Conservation (phyloP, 2,888 invertebrate species). For the Mythimna impura region DNA sequence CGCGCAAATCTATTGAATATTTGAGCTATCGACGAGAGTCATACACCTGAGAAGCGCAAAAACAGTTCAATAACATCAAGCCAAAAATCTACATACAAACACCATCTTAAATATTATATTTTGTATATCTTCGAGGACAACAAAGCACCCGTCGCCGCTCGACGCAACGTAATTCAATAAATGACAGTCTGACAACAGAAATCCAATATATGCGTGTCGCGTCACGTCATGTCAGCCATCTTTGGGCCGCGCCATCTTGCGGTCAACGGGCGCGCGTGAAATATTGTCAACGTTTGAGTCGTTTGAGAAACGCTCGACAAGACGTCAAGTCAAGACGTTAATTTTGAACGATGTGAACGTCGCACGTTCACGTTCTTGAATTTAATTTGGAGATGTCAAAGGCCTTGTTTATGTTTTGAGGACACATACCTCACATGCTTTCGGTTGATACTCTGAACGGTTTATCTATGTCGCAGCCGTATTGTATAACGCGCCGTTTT, state of each 20-base stretch:
- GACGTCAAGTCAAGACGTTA: slow-evolving; percentile 57
- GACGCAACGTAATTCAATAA: slow-evolving; percentile 67
- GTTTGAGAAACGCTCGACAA: slow-evolving; percentile 53
- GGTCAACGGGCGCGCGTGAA: slow-evolving; percentile 62
- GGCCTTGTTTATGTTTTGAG: slow-evolving; percentile 39
- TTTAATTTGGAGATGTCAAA: slow-evolving; percentile 54
- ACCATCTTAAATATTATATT: slow-evolving; percentile 54
- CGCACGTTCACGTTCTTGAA: slow-evolving; percentile 42
- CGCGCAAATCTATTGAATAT: slow-evolving; percentile 11
- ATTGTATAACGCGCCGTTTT: too few species aligned
- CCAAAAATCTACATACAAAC: slow-evolving; percentile 38
- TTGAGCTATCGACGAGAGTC: slow-evolving; percentile 3
- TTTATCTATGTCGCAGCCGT: too few species aligned
- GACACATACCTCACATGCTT: slow-evolving; percentile 21
- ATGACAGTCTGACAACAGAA: slow-evolving; percentile 71
- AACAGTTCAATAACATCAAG: slow-evolving; percentile 11
- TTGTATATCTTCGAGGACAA: slow-evolving; percentile 39
- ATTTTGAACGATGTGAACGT: slow-evolving; percentile 57
- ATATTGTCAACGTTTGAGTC: slow-evolving; percentile 62
- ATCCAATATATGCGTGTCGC: slow-evolving; percentile 76
- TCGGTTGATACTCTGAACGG: slow-evolving; percentile 11
- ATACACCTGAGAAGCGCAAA: slow-evolving; percentile 14
- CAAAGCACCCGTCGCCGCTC: slow-evolving; percentile 49
- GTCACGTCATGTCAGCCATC: slow-evolving; percentile 69
- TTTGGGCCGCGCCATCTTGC: slow-evolving; percentile 61